phyloP scores from a whole-genome alignment of 2,888 invertebrate species.

The Drosophila rubida region DNA sequence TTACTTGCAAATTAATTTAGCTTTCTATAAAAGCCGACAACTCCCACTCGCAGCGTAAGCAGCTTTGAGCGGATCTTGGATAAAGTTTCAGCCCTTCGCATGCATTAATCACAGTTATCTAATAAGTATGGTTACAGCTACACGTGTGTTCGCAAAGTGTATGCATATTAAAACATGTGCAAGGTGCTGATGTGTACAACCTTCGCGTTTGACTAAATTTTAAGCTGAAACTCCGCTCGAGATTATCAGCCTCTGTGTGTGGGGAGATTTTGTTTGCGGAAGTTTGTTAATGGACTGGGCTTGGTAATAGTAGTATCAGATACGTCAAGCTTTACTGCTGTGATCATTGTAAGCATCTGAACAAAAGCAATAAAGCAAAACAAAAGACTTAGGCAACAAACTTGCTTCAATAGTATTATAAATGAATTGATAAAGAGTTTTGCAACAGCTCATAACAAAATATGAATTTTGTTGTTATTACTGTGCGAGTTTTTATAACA shows the following conservation, averaged over 20 bases:
- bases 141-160: slow-evolving; percentile 39
- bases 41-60: slow-evolving; percentile 39
- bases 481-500: neutral
- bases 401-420: slow-evolving; percentile 29
- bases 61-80: slow-evolving; percentile 53
- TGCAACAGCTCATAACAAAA: neutral
- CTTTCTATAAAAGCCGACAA: slow-evolving; percentile 59
- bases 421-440: slow-evolving; percentile 9
- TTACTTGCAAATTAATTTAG: slow-evolving; percentile 71
- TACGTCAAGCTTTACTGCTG: slow-evolving; percentile 37
- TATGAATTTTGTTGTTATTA: neutral
- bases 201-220: slow-evolving; percentile 78
- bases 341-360: slow-evolving; percentile 31
- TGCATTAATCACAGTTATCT: slow-evolving; percentile 72
- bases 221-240: slow-evolving; percentile 52
- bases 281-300: slow-evolving; percentile 58
- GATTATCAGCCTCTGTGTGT: slow-evolving; percentile 14
- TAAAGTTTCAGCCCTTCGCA: slow-evolving; percentile 61
- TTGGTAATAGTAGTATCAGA: slow-evolving; percentile 37
- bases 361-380: slow-evolving; percentile 23
- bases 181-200: slow-evolving; percentile 57
- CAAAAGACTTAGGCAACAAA: slow-evolving; percentile 64
- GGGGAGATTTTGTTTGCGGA: slow-evolving; percentile 68
- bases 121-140: slow-evolving; percentile 40
- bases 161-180: slow-evolving; percentile 48